Evolutionary conservation across 2,113 vertebrate genomes (phyloP).

Genomic region (Rana temporaria): DNA sequence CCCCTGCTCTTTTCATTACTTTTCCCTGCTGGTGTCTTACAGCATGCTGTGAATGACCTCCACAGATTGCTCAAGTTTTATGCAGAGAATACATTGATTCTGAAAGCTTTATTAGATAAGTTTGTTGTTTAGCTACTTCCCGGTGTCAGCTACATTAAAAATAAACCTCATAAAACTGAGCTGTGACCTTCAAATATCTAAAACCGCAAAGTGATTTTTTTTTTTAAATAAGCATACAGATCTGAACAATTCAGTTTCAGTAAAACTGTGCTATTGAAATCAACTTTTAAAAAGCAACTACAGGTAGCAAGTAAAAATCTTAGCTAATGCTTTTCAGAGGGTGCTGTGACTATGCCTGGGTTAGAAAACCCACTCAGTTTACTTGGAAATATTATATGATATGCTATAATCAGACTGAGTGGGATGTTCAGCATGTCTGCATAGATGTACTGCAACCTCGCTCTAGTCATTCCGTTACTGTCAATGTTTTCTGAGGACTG

Average conservation of each 20-base stretch:
- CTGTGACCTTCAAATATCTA: slow-evolving; percentile 73
- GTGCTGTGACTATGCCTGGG: too few species aligned
- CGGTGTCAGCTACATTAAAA: slow-evolving; percentile 71
- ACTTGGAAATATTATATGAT: too few species aligned
- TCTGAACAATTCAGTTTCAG: not conserved
- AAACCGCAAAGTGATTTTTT: slow-evolving; percentile 45
- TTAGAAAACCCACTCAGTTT: too few species aligned
- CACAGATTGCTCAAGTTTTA: slow-evolving; percentile 75
- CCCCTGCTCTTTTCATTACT: slow-evolving; percentile 78
- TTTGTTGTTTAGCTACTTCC: slow-evolving; percentile 75
- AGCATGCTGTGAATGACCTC: slow-evolving; percentile 78
- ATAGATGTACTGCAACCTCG: too few species aligned
- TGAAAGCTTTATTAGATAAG: slow-evolving; percentile 82
- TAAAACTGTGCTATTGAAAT: not conserved
- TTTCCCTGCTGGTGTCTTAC: slow-evolving; percentile 74
- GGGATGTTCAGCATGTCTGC: too few species aligned
- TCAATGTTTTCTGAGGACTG: too few species aligned
- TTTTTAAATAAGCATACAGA: not conserved
- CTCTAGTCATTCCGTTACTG: too few species aligned
- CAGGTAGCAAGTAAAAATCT: too few species aligned
- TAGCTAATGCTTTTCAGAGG: too few species aligned
- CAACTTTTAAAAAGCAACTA: not conserved
- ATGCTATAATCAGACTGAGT: too few species aligned
- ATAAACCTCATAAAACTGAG: slow-evolving; percentile 71
- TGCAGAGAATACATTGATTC: slow-evolving; percentile 77